A percentile compares a stretch with the other conserved stretches of the same genome.
These are phyloP conservation scores for Danio albolineatus DNA, from an alignment of 2,797 vertebrate genomes.

Conservation along the genomic window DNA sequence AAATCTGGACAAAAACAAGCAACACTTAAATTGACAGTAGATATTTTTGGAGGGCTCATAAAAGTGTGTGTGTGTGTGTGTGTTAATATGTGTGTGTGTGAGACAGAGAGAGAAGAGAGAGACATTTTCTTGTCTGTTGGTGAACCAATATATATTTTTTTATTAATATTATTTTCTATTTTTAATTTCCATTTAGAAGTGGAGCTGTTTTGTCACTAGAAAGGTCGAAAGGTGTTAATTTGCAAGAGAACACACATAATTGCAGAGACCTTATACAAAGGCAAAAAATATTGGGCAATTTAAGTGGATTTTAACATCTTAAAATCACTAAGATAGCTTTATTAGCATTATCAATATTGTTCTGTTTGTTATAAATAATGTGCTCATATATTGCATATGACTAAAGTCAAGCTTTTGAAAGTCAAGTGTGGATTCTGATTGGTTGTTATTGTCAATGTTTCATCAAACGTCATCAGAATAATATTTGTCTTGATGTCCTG, in stretches of 20 bases:
- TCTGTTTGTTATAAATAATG: too few relatives aligned
- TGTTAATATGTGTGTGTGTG: not conserved
- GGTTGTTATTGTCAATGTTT: too few relatives aligned
- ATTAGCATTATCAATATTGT: too few relatives aligned
- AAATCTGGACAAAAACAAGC: not conserved
- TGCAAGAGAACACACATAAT: not conserved
- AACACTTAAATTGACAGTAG: not conserved
- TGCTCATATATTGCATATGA: too few relatives aligned
- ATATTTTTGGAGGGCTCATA: constrained; percentile 6
- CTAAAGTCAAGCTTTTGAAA: too few relatives aligned
- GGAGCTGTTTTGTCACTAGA: not conserved
- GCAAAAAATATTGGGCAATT: not conserved
- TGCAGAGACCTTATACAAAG: not conserved
- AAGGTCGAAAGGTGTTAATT: constrained; percentile 1
- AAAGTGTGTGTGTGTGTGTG: not conserved
- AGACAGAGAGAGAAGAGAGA: too few relatives aligned
- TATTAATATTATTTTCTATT: not conserved
- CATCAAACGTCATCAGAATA: too few relatives aligned
- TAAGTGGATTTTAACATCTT: too few relatives aligned
- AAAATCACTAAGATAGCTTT: too few relatives aligned
- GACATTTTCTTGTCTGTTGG: too few relatives aligned
- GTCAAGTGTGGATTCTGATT: too few relatives aligned
- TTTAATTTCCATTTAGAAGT: not conserved
- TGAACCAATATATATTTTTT: not conserved
- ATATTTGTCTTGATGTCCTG: not conserved